Base-by-base conservation (phyloP, 2,888 invertebrate genomes). In the Dicycla oo region DNA sequence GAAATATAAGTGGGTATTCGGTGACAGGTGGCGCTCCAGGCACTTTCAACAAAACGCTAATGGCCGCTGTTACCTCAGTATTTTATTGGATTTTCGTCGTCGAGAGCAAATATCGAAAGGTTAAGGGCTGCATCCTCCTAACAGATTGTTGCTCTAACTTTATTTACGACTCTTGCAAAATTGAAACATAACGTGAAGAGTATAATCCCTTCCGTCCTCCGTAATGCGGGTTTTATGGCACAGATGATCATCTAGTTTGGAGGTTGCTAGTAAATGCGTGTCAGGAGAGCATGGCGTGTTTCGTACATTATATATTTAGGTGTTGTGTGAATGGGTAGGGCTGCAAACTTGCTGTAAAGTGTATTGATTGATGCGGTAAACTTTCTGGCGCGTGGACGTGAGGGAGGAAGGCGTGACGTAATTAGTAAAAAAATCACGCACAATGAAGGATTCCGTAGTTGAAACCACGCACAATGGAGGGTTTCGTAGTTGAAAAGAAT, bases 1-100 rank as follows among this genome's bases (percentile, higher is more conserved):
- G 68, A 72, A 69, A 77, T 77, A 77, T 77, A 85, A 71, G 73
- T 67, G 69, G 73, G 71, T 73, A 73, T 71, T 78, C 53, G 79
- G 80, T 65, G 80, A 81, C 87, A 88, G 88, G 84, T 87, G 88
- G 82, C 38, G 77, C 62, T 75, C 60, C 61, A 69, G 68, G 73
- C 71, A 78, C 86, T 79, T 81, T 40, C 69, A 70, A 78, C 75
- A 85, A 85, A 88, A 86, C 82, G 73, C 80, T 87, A 87, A 88
- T 86, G 87, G 80, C 77, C 47, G 79, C 74, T 69, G 81, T 84
- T 83, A 84, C 83, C 83, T 81, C 76, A 65, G 75, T 73, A 67
- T 83, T 85, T 86, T 87, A 87, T 88, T 87, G 82, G 80, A 86
- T 86, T 86, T 82, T 75, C 78, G 69, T 65, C 75, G 67, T 66